phyloP scores from a whole-genome alignment of 2,888 invertebrate genomes.

The Lagria hirta region DNA sequence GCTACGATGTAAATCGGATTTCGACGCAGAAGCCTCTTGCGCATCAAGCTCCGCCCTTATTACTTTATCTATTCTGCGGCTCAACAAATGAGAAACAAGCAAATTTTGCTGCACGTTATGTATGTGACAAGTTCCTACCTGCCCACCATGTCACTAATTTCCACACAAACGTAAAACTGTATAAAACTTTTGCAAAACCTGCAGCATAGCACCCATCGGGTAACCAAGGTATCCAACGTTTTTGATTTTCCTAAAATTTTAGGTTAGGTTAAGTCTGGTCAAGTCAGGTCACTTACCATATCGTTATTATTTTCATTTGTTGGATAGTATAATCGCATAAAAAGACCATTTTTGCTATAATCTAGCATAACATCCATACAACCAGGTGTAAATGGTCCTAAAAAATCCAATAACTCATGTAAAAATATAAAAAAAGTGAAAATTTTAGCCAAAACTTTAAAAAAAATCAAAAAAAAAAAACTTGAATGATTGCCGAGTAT shows the following conservation, averaged over 20 bases:
- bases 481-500: too few species aligned
- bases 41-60: too few species aligned
- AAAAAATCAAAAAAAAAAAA: too few species aligned
- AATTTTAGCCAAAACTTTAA: too few species aligned
- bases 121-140: too few species aligned
- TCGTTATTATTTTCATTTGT: slow-evolving; percentile 52
- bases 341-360: slow-evolving; percentile 56
- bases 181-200: slow-evolving; percentile 56
- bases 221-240: slow-evolving; percentile 60
- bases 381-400: slow-evolving; percentile 42
- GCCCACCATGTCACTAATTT: slow-evolving; percentile 47
- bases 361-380: slow-evolving; percentile 62
- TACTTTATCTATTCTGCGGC: too few species aligned
- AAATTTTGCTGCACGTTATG: too few species aligned
- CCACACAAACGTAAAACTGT: slow-evolving; percentile 48
- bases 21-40: too few species aligned
- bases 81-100: background rate
- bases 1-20: too few species aligned
- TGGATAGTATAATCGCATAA: slow-evolving; percentile 63
- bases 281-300: slow-evolving; percentile 44
- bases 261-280: background rate
- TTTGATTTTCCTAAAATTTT: slow-evolving; percentile 53
- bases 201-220: slow-evolving; percentile 58
- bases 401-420: slow-evolving; percentile 3
- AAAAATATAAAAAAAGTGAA: too few species aligned